phyloP scores from a whole-genome alignment of 1,140 invertebrate species.

The Halyomorpha halys region DNA sequence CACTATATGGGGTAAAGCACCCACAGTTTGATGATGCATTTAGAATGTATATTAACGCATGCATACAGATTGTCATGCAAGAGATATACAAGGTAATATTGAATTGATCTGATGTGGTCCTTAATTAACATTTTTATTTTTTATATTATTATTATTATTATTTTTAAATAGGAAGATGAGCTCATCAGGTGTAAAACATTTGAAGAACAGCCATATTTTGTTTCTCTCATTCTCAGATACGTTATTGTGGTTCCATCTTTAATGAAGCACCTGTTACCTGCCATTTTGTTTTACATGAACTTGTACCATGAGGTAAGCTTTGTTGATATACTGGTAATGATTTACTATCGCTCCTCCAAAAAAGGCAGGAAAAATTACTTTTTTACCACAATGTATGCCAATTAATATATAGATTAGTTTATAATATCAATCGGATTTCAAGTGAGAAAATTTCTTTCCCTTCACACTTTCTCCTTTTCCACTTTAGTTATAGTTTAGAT shows the following conservation, averaged over 20 bases:
- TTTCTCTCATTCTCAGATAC: background rate
- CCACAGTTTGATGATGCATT: background rate
- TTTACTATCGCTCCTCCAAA: no score
- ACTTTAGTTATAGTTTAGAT: no score
- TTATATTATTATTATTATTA: background rate
- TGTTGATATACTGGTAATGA: background rate
- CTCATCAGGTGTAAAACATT: background rate
- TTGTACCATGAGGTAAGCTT: background rate
- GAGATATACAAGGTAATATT: constrained; percentile 3
- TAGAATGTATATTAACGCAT: background rate
- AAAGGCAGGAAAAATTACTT: no score
- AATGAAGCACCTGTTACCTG: background rate
- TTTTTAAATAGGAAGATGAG: background rate
- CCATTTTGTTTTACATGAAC: background rate
- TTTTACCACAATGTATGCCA: no score
- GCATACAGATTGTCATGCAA: background rate
- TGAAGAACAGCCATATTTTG: background rate
- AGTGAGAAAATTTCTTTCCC: no score
- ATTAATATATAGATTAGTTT: no score
- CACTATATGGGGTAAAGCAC: background rate
- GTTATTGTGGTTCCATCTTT: background rate
- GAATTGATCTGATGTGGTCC: background rate
- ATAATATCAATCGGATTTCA: no score
- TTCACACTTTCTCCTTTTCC: no score
- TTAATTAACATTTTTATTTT: background rate